Evolutionary conservation across 2,797 vertebrate genomes (phyloP).

Genomic region (Chromis chromis): DNA sequence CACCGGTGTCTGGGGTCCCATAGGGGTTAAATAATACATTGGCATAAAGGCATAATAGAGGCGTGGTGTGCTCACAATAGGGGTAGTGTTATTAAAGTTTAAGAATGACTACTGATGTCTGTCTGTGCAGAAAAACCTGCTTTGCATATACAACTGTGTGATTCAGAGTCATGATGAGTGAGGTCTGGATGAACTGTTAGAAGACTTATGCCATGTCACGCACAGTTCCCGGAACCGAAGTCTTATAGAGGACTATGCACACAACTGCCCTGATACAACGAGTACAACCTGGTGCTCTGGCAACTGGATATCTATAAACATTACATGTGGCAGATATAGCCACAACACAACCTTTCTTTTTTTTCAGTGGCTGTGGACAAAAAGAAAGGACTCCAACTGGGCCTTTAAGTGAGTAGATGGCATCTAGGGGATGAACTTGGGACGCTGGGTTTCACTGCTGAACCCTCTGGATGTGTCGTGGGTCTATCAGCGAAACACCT

Average conservation of each 20-base stretch:
- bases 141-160: slow-evolving; percentile 30
- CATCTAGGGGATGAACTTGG: too few relatives aligned
- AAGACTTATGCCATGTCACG: slow-evolving; percentile 33
- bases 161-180: slow-evolving; percentile 33
- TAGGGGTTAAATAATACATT: slow-evolving; percentile 62
- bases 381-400: too few relatives aligned
- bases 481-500: too few relatives aligned
- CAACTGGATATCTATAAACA: slow-evolving; percentile 38
- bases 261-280: slow-evolving; percentile 12
- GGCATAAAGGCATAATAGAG: slow-evolving; percentile 68
- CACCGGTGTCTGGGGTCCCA: slow-evolving; percentile 46
- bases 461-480: too few relatives aligned
- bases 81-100: slow-evolving; percentile 45
- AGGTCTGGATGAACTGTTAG: slow-evolving; percentile 29
- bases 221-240: slow-evolving; percentile 30
- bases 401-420: too few relatives aligned
- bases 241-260: slow-evolving; percentile 4
- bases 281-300: slow-evolving; percentile 15
- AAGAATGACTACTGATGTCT: slow-evolving; percentile 41
- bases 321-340: slow-evolving; percentile 11
- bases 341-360: slow-evolving; percentile 43
- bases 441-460: too few relatives aligned
- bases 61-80: slow-evolving; percentile 54
- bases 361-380: too few relatives aligned
- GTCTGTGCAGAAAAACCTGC: slow-evolving; percentile 27